Evolutionary conservation across 2,113 vertebrate species (phyloP), one percentile per base, ranked within the genome.

Genomic region (Charina bottae): DNA sequence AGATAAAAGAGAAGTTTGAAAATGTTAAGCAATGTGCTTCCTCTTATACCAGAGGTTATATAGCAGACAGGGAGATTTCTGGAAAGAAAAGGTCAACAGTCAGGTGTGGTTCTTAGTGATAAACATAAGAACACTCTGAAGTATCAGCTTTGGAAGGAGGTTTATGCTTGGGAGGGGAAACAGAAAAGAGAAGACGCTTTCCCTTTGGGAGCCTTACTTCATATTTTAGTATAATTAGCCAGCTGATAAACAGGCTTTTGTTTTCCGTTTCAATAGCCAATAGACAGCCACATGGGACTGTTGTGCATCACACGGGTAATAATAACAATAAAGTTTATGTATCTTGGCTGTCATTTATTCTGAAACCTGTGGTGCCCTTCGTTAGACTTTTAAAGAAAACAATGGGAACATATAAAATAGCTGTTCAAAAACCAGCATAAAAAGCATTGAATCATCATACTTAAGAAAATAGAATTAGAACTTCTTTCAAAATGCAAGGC

Each of bases 281-380:
- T 90, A 92, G 88, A 68, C 88, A 90, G 85, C 87, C 96, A 89
- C 94, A 88, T 92, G 95, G 93, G 95, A 95, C 26, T 87, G n/a
- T 91, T 85, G 85, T 91, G 93, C 94, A 94, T 96, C 93, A 95
- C 93, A 96, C 33, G 83, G 91, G 62, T 92, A 93, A 87, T 90
- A 93, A 95, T 90, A 96, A 95, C 85, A 95, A 87, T 95, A 93
- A 97, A 94, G 86, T 96, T 96, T 96, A 95, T 96, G 93, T 93
- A 55, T 96, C 86, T 95, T 96, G 94, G 92, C 93, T 95, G 90
- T 64, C 19, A 37, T 88, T 23, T 95, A 26, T 85, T 94, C 93
- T 90, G 85, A 96, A 96, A 90, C 87, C 90, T 93, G 55, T 94
- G 91, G 91, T 91, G 91, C 91, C 59, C 88, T 95, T 94, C 46